These are phyloP conservation scores for Molossus alvarezi DNA, from an alignment of 2,797 vertebrate genomes.

Conservation along the genomic window DNA sequence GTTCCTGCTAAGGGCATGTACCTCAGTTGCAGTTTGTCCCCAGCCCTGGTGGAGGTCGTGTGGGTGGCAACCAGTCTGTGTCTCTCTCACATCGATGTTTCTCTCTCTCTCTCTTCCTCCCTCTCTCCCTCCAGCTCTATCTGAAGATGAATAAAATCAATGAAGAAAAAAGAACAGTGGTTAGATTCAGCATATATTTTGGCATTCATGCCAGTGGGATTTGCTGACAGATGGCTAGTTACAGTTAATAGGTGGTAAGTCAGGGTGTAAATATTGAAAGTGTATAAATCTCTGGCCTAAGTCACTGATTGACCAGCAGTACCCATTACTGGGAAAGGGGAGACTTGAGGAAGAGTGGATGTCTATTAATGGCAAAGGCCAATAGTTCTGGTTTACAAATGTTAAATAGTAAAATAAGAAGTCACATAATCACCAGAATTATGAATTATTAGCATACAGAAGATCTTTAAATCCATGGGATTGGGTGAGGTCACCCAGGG, in stretches of 20 bases:
- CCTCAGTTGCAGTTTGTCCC: no score
- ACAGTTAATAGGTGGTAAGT: neutral
- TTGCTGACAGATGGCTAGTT: neutral
- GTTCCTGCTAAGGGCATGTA: no score
- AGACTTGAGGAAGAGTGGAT: neutral
- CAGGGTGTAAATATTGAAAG: neutral
- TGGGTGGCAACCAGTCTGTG: no score
- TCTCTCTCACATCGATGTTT: no score
- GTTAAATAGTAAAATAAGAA: slow-evolving; percentile 34
- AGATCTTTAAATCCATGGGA: slow-evolving; percentile 9
- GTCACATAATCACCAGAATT: neutral
- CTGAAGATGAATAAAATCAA: no score
- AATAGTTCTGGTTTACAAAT: slow-evolving; percentile 4
- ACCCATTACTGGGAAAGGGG: neutral
- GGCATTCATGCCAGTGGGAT: neutral
- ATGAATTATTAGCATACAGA: slow-evolving; percentile 27
- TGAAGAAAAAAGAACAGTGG: neutral
- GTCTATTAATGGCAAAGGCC: slow-evolving; percentile 29
- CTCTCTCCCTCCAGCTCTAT: no score
- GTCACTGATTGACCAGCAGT: neutral
- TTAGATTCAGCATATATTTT: neutral
- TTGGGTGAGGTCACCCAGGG: neutral
- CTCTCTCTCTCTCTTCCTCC: no score
- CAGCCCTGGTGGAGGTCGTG: no score
- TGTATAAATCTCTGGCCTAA: neutral